Percentiles rank a stretch among this genome's conserved stretches.
Conservation (phyloP, 37 sponge, comb jelly and placozoan species). For the Hormiphora californensis region DNA sequence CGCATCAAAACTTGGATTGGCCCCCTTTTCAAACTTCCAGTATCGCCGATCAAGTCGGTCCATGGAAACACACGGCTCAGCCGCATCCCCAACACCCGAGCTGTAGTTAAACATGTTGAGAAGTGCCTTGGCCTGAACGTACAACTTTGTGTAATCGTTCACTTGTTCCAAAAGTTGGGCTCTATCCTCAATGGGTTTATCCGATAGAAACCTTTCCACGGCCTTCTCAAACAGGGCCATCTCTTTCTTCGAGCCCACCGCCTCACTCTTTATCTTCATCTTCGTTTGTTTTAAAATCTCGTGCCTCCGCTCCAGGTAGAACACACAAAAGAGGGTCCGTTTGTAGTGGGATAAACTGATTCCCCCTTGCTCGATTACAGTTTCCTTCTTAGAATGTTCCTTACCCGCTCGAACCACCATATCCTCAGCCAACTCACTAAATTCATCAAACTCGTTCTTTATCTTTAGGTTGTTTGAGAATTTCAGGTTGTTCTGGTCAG, state of each 20-base stretch:
- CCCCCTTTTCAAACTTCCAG: not conserved
- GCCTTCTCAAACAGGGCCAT: not conserved
- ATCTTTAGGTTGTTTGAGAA: not conserved
- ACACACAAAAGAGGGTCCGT: not conserved
- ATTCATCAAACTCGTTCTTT: slow-evolving; percentile 16
- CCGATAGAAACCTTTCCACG: not conserved
- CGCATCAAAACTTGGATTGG: not conserved
- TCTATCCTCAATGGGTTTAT: too few relatives aligned
- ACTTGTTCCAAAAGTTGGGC: not conserved
- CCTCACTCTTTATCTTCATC: not conserved
- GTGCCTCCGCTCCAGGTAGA: not conserved
- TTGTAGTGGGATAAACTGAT: not conserved
- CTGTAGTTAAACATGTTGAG: not conserved
- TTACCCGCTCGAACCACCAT: not conserved
- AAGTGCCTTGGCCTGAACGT: not conserved
- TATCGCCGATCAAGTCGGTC: not conserved
- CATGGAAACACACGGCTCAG: slow-evolving; percentile 7
- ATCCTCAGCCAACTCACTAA: slow-evolving; percentile 1
- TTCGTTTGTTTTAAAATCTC: not conserved
- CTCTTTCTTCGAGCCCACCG: not conserved
- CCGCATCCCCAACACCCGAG: not conserved
- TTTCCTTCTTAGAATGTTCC: not conserved
- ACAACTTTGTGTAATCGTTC: not conserved
- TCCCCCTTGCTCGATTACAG: not conserved
- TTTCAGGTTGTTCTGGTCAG: not conserved